Evolutionary conservation across 2,113 vertebrate genomes (phyloP).

Genomic region (Struthio camelus): DNA sequence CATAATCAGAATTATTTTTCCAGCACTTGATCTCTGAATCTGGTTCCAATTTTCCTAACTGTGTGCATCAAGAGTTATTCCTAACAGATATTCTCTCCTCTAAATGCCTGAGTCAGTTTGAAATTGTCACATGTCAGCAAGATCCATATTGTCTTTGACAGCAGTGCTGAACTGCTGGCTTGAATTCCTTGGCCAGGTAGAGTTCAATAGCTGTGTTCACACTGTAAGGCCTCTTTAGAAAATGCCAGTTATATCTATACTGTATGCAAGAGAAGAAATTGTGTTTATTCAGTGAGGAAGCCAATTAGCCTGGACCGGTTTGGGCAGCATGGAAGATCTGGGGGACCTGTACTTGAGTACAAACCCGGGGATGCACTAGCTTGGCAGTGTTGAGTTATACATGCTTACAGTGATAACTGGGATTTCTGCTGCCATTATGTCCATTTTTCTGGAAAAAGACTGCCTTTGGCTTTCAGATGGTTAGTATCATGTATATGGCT

Average conservation of each 20-base stretch:
- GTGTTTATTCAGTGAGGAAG: background rate
- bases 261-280: background rate
- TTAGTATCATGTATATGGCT: no score
- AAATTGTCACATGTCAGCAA: background rate
- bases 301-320: fast-evolving
- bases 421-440: background rate
- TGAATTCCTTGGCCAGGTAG: background rate
- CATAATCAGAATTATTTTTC: background rate
- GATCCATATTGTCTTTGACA: background rate
- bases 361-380: background rate
- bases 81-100: background rate
- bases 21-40: background rate
- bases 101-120: background rate
- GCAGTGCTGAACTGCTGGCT: background rate
- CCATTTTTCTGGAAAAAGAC: background rate
- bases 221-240: background rate
- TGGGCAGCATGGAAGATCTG: background rate
- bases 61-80: background rate
- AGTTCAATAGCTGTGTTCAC: background rate
- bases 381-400: fast-evolving
- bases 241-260: background rate
- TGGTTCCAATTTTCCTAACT: constrained; percentile 16
- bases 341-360: background rate
- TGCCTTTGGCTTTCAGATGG: background rate
- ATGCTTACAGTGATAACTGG: fast-evolving